Base-by-base conservation (phyloP, 2,888 invertebrate genomes). In the Byasa hedistus region DNA sequence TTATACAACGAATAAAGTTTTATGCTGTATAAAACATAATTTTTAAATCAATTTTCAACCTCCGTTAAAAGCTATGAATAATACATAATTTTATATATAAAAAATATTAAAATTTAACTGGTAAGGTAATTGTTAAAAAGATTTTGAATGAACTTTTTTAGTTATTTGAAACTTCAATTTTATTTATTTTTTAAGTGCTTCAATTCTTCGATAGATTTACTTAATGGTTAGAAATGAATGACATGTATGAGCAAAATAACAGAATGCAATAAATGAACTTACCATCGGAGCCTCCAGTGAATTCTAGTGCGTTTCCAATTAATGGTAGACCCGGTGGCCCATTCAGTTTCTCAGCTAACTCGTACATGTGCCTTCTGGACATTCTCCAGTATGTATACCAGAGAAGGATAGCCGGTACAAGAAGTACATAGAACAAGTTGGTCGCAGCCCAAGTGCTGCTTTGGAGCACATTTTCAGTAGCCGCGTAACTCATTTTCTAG, bases 371-470 rank as follows among this genome's bases (percentile, higher is more conserved):
- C 52, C 94, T 92, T n/a, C 96, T 92, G 15, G 96, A 96, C 75
- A 96, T 87, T 59, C 94, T 93, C 94, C 95, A 96, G 86, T 96
- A 96, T 36, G 94, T 89, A 79, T 94, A 95, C 93, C 94, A 96
- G 60, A 96, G 91, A 3, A 94, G 83, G 48, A 95, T 32, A 0
- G 95, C 95, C 54, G 95, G 96, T 23, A 96, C 82, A 58, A 96
- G 86, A n/a, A 96, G 93, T 69, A 94, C 92, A 74, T 95, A 94
- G 81, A 96, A 96, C 69, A 96, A 86, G 73, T 92, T 94, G 65
- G 94, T 94, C 27, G 95, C 93, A 55, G 94, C 93, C 80, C 93
- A 89, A 39, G 92, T 90, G 76, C 85, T 84, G 75, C 87, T 80
- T 32, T 85, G 80, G 71, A 84, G 82, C 69, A 91, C 86, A 67